Conservation (phyloP, 2,113 vertebrate species). For the Calypte anna region DNA sequence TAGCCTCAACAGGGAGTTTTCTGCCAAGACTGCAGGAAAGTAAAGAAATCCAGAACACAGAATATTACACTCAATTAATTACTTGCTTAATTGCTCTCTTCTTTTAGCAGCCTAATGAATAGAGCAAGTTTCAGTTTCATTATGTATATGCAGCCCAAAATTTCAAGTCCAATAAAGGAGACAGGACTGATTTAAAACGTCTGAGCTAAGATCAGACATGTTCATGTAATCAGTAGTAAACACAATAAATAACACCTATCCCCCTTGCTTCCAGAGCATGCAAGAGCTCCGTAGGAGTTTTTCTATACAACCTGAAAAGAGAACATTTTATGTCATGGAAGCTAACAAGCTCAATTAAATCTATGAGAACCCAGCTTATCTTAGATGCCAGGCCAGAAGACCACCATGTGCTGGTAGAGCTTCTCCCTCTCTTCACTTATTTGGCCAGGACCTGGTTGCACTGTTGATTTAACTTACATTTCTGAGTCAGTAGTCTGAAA, state of each 20-base stretch:
- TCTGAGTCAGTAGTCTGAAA: constrained; percentile 58
- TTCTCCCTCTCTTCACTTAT: background rate
- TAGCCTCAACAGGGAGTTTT: constrained; percentile 37
- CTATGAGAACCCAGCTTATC: background rate
- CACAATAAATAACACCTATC: background rate
- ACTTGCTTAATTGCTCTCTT: constrained; percentile 38
- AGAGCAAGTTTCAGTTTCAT: constrained; percentile 49
- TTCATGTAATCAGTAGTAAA: background rate
- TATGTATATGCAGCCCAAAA: background rate
- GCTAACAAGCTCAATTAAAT: background rate
- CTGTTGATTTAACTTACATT: constrained; percentile 9
- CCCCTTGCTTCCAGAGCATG: background rate
- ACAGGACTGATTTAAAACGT: background rate
- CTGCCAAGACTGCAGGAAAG: constrained; percentile 56
- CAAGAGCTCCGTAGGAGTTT: background rate
- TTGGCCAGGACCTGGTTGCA: background rate
- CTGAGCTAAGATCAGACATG: background rate
- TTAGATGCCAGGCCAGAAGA: background rate
- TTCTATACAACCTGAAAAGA: background rate
- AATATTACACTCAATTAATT: constrained; percentile 68
- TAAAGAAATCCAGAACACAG: constrained; percentile 31
- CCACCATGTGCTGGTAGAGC: background rate
- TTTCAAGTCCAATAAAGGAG: constrained; percentile 14
- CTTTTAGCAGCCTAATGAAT: constrained; percentile 49
- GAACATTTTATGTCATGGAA: background rate